Base-by-base conservation (phyloP, 2,113 vertebrate genomes). In the Kobus ellipsiprymnus region DNA sequence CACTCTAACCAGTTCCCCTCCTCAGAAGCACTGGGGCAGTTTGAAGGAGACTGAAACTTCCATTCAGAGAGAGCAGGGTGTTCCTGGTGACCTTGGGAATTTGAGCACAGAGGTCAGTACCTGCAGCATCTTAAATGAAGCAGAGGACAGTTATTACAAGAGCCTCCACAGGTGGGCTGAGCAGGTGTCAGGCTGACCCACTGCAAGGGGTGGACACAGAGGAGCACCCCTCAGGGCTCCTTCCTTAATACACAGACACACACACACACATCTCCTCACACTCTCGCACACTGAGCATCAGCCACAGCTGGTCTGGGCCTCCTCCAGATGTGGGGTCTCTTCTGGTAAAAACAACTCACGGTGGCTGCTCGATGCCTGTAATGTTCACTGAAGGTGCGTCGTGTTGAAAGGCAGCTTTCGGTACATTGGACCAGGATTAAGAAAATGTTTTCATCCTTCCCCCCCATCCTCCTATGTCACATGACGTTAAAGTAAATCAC, bases 41-140 rank as follows among this genome's bases (percentile, higher is more conserved):
- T 89, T 50, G 36, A 93, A 74, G 23, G 33, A 8, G 30, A 2
- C 15, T 33, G 54, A 6, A 27, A 3, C n/a, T 55, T 44, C 33
- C n/a, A 80, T 59, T 94, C 59, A 48, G 19, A 19, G 23, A 10
- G 40, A 57, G 12, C 21, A 10, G n/a, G 10, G 2, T 27, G 57
- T 44, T 78, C 46, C 40, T 23, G 90, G 77, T 81, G 94, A 33
- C 29, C 17, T 88, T 74, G n/a, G 91, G 71, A 86, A 83, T 92
- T 29, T 95, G 62, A 88, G 74, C 86, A 71, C 55, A 90, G 91
- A 92, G 94, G 64, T 80, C 55, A 44, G 94, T 90, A 77, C 59
- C 54, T 91, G 64, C 85, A 94, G 90, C 96, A 84, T 95, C 95
- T 83, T 10, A 1, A 21, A 16, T 71, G 4, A 83, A 57, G 23